A percentile compares a stretch with the other conserved stretches of the same genome.
Conservation (phyloP, 2,113 vertebrate species). For the Myotis davidii region DNA sequence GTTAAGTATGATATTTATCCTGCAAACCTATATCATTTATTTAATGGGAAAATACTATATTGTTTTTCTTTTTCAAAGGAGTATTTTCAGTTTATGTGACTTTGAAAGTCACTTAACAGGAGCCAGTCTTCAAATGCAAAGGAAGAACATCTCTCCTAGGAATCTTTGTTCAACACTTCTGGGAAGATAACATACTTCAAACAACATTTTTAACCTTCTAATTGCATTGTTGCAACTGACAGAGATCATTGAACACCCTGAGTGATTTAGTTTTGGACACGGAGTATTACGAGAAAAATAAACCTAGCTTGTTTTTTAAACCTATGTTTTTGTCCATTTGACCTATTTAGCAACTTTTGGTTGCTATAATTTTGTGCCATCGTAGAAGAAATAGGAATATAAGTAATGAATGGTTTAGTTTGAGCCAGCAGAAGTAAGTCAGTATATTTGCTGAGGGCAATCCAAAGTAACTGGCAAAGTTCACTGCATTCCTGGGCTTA, state of each 20-base stretch:
- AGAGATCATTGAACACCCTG: not conserved
- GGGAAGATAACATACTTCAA: not conserved
- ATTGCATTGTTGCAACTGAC: not conserved
- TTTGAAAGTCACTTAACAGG: slow-evolving; percentile 51
- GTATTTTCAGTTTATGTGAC: slow-evolving; percentile 22
- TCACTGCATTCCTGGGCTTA: not conserved
- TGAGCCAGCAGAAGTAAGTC: slow-evolving; percentile 12
- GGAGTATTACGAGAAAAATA: not conserved
- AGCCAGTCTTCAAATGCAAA: slow-evolving; percentile 35
- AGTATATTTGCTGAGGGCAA: not conserved
- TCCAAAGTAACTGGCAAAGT: not conserved
- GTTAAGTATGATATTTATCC: not conserved
- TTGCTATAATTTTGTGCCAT: slow-evolving; percentile 33
- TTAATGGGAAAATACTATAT: not conserved
- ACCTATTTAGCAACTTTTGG: slow-evolving; percentile 17
- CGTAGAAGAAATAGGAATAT: not conserved
- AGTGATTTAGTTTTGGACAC: not conserved
- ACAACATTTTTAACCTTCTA: not conserved
- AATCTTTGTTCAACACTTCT: slow-evolving; percentile 3
- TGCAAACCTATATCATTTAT: not conserved
- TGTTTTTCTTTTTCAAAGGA: slow-evolving; percentile 1
- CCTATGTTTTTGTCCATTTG: not conserved
- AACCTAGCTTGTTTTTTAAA: not conserved
- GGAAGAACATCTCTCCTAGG: not conserved
- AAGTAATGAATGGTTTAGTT: slow-evolving; percentile 6